Evolutionary conservation across 1,140 invertebrate species (phyloP), one percentile per base, ranked within the genome.

Genomic region (Dreissena rostriformis): DNA sequence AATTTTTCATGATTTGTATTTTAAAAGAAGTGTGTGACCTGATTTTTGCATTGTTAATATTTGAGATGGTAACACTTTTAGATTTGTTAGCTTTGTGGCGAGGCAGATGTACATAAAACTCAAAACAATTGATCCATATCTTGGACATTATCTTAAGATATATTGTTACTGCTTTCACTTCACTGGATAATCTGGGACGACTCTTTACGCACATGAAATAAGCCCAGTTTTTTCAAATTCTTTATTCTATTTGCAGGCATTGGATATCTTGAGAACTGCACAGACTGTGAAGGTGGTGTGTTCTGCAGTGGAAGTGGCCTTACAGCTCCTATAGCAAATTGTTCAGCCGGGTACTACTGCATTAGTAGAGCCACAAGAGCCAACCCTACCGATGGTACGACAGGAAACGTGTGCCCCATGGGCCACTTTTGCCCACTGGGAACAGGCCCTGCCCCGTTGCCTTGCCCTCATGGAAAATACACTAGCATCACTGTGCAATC

Each of bases 261-360:
- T n/a, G 79, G 82, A 22, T 77, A 53, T 28, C 65, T 73, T 49
- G 51, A 15, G 17, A 67, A 91, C 61, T 91, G 90, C 67, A 84
- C 76, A 26, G 66, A 75, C 14, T 92, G 92, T 85, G 80, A 86
- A 28, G 86, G 86, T 19, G 91, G 92, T 19, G 82, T 88, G 82
- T 91, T 89, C 74, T 92, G 91, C 75, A 87, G 86, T 17, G 76
- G 73, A 8, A 80, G 86, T 63, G 92, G 91, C 22, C 77, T 91
- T 51, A 84, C 74, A 0, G 49, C 77, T 12, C 88, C 92, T 12
- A 80, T 86, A 39, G 90, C 88, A 22, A 91, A 93, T 87, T 93
- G 92, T 82, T 86, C 87, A 28, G 88, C 86, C 28, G 83, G 92
- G 1, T 93, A 90, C 72, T 92, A 88, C 86, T 93, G 92, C 73